phyloP scores from a whole-genome alignment of 2,888 invertebrate genomes.

The Cremastinae sp. region DNA sequence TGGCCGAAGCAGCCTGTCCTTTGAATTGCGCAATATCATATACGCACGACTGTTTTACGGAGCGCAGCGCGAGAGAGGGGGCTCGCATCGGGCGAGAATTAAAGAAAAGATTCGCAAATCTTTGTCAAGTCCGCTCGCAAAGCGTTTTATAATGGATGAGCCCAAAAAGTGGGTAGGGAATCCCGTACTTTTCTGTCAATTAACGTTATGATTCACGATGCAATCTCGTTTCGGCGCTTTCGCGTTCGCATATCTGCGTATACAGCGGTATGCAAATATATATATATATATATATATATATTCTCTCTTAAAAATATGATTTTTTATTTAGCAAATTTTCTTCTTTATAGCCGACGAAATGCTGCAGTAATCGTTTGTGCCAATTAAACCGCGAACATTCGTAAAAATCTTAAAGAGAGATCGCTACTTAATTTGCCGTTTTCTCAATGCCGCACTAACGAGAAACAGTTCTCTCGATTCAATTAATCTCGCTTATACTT shows the following conservation, averaged over 20 bases:
- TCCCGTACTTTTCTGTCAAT: slow-evolving; percentile 56
- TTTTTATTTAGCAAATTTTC: slow-evolving; percentile 18
- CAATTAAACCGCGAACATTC: slow-evolving; percentile 41
- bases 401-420: slow-evolving; percentile 20
- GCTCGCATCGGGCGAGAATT: slow-evolving; percentile 30
- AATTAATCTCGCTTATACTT: not conserved
- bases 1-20: slow-evolving; percentile 62
- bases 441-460: not conserved
- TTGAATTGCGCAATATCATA: slow-evolving; percentile 48
- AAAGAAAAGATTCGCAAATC: slow-evolving; percentile 46
- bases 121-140: slow-evolving; percentile 32
- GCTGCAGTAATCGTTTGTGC: slow-evolving; percentile 36
- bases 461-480: slow-evolving; percentile 9
- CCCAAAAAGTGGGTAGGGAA: slow-evolving; percentile 12
- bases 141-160: slow-evolving; percentile 42
- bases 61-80: not conserved
- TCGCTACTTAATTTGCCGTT: slow-evolving; percentile 28
- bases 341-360: not conserved
- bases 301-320: slow-evolving; percentile 1
- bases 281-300: too few species aligned
- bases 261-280: not conserved
- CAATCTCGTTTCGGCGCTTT: slow-evolving; percentile 8
- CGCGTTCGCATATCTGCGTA: slow-evolving; percentile 32
- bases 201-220: slow-evolving; percentile 54
- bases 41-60: slow-evolving; percentile 26